These are phyloP conservation scores for Pollenia labialis DNA, from an alignment of 2,888 invertebrate species.

Conservation along the genomic window DNA sequence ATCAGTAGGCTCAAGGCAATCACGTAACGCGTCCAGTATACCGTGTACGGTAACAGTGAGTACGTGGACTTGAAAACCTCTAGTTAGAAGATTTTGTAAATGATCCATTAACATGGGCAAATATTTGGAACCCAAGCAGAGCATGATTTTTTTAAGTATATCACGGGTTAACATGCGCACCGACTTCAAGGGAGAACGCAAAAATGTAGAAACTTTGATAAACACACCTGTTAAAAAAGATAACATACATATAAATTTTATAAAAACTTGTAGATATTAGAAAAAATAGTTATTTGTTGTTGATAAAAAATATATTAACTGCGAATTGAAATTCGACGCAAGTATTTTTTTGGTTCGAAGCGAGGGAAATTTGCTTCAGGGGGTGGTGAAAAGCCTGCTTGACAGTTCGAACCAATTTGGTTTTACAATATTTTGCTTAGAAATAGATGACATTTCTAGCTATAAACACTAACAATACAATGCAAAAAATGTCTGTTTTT, in stretches of 20 bases:
- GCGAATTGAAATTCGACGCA: no score
- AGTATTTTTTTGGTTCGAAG: no score
- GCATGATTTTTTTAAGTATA: constrained; percentile 96
- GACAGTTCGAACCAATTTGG: no score
- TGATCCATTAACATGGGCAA: constrained; percentile 91
- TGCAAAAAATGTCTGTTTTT: no score
- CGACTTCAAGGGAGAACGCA: constrained; percentile 94
- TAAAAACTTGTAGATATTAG: no score
- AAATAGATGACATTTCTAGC: no score
- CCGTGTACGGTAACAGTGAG: constrained; percentile 94
- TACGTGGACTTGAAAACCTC: constrained; percentile 97
- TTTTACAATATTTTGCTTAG: no score
- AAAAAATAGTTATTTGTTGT: no score
- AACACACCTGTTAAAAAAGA: constrained; percentile 87
- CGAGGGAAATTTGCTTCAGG: no score
- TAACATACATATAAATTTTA: background rate
- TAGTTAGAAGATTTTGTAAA: constrained; percentile 90
- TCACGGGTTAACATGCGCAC: constrained; percentile 93
- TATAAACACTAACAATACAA: no score
- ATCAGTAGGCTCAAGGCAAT: constrained; percentile 89
- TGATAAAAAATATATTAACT: no score
- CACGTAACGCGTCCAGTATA: constrained; percentile 90
- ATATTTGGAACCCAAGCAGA: constrained; percentile 92
- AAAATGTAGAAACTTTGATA: constrained; percentile 94
- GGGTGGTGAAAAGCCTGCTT: no score